Percentiles rank a stretch among this genome's conserved stretches.
These are phyloP conservation scores for Apamea crenata DNA, from an alignment of 2,888 invertebrate species.

Conservation along the genomic window DNA sequence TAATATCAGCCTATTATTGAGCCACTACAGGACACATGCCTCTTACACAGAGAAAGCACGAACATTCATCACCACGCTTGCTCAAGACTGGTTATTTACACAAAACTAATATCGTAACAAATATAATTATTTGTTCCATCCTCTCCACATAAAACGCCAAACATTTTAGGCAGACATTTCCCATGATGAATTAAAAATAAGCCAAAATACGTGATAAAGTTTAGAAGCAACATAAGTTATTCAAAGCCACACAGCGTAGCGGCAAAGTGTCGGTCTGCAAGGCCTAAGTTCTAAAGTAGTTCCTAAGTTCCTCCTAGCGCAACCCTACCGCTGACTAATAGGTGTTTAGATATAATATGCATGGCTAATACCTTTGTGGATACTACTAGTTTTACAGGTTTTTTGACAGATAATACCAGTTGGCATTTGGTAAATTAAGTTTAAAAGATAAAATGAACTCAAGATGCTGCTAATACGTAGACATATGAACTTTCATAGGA, in stretches of 20 bases:
- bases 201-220: constrained; percentile 39
- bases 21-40: too few relatives aligned
- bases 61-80: too few relatives aligned
- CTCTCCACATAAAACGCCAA: background rate
- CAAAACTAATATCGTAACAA: background rate
- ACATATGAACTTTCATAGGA: background rate
- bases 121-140: background rate
- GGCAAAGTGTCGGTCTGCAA: constrained; percentile 42
- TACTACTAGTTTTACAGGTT: background rate
- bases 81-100: background rate
- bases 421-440: background rate
- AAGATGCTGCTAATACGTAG: background rate
- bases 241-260: constrained; percentile 52
- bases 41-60: too few relatives aligned
- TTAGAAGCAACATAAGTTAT: constrained; percentile 54
- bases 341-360: constrained; percentile 43
- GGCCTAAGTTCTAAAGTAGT: constrained; percentile 60
- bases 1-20: too few relatives aligned
- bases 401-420: background rate
- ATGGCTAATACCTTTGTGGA: constrained; percentile 20
- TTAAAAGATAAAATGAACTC: background rate
- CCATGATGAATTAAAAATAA: constrained; percentile 40
- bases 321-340: constrained; percentile 46
- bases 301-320: constrained; percentile 47
- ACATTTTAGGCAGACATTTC: constrained; percentile 14